A percentile compares a stretch with the other conserved stretches of the same genome.
Evolutionary conservation across 2,888 invertebrate species (phyloP).

Genomic region (Stenodema calcarata): DNA sequence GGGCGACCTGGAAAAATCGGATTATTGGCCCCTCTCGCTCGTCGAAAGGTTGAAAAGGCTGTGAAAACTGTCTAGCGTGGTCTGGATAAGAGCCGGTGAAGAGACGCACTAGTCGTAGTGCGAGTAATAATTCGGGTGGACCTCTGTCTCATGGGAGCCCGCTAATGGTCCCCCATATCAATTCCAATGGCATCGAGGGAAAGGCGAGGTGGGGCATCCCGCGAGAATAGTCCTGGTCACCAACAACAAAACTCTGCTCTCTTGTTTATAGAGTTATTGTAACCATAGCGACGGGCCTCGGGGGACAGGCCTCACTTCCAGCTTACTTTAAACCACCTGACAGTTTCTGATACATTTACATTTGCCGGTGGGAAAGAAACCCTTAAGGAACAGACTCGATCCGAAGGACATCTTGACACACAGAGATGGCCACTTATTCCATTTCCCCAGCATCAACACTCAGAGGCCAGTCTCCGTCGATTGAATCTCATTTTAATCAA

Average conservation of each 20-base stretch:
- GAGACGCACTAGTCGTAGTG: slow-evolving; percentile 21
- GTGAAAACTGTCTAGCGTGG: not conserved
- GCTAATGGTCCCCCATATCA: slow-evolving; percentile 45
- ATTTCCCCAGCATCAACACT: too few relatives aligned
- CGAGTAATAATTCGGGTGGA: slow-evolving; percentile 44
- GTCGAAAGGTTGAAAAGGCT: too few relatives aligned
- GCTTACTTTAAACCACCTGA: slow-evolving; percentile 20
- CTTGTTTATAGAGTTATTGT: slow-evolving; percentile 45
- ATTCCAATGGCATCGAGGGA: slow-evolving; percentile 34
- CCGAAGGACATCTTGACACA: not conserved
- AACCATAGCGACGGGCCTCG: slow-evolving; percentile 28
- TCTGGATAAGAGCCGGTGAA: not conserved
- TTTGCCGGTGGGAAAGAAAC: not conserved
- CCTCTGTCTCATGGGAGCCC: slow-evolving; percentile 1
- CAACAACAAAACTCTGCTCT: slow-evolving; percentile 44
- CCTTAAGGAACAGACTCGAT: not conserved
- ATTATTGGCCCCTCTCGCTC: too few relatives aligned
- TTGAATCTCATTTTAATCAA: too few relatives aligned
- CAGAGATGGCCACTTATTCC: not conserved
- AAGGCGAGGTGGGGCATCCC: slow-evolving; percentile 14
- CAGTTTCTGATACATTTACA: slow-evolving; percentile 25
- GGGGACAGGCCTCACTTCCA: slow-evolving; percentile 11
- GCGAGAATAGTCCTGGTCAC: slow-evolving; percentile 38
- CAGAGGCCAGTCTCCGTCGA: too few relatives aligned
- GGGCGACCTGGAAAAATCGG: not conserved